Evolutionary conservation across 2,113 vertebrate genomes (phyloP).

Genomic region (Mugil cephalus): DNA sequence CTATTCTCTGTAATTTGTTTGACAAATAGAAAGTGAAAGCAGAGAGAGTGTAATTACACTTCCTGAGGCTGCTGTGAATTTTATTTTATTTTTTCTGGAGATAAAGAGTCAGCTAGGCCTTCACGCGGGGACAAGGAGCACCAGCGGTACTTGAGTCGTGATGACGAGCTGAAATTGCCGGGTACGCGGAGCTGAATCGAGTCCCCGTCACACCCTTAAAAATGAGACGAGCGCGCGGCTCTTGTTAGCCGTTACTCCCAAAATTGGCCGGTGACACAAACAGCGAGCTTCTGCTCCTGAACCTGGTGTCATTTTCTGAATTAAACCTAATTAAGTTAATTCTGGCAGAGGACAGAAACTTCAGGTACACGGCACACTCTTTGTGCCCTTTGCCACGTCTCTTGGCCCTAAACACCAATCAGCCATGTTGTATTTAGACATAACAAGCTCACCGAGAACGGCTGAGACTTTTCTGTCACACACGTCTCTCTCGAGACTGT

Average conservation of each 20-base stretch:
- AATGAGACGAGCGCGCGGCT: neutral
- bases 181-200: slow-evolving; percentile 40
- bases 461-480: slow-evolving; percentile 38
- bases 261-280: neutral
- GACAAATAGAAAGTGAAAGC: slow-evolving; percentile 59
- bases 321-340: slow-evolving; percentile 56
- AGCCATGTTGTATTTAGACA: slow-evolving; percentile 43
- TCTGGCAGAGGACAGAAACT: slow-evolving; percentile 9
- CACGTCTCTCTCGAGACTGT: slow-evolving; percentile 7
- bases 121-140: neutral
- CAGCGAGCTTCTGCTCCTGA: neutral
- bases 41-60: slow-evolving; percentile 54
- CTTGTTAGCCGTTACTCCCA: neutral
- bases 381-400: slow-evolving; percentile 53
- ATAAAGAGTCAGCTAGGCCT: slow-evolving; percentile 1
- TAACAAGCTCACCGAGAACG: slow-evolving; percentile 61
- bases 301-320: slow-evolving; percentile 33
- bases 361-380: slow-evolving; percentile 18
- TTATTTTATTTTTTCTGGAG: neutral
- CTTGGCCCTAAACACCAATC: slow-evolving; percentile 61
- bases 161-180: slow-evolving; percentile 56
- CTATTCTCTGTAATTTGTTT: slow-evolving; percentile 56
- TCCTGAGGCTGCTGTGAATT: slow-evolving; percentile 38
- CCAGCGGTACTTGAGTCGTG: slow-evolving; percentile 32
- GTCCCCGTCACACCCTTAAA: too few relatives aligned